Conservation (phyloP, 2,888 invertebrate genomes). For the Mechanitis messenoides region DNA sequence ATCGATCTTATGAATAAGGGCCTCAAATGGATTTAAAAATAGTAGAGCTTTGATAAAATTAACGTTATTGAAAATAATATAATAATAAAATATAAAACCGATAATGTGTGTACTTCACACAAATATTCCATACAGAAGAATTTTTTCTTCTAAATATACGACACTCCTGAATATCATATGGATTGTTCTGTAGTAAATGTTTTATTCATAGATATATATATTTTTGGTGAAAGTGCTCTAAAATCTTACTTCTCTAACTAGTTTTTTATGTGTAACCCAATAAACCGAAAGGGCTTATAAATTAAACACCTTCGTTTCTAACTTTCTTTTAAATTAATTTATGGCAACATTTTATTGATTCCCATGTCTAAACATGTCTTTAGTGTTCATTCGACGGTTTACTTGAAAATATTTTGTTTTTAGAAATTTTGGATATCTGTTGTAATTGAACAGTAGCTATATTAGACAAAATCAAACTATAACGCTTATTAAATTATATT, state of each 20-base stretch:
- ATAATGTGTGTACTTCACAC: no score
- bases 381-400: constrained; percentile 29
- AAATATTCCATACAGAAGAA: no score
- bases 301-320: constrained; percentile 47
- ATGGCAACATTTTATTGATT: constrained; percentile 42
- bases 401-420: constrained; percentile 30
- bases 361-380: constrained; percentile 31
- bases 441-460: no score
- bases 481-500: no score
- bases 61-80: no score
- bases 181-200: constrained; percentile 28
- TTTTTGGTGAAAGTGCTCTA: constrained; percentile 34
- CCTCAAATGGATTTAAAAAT: no score
- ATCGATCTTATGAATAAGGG: no score
- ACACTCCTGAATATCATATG: no score
- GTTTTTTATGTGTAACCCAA: neutral
- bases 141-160: no score
- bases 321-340: constrained; percentile 55
- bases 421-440: constrained; percentile 15
- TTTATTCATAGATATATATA: constrained; percentile 27
- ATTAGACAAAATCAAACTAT: no score
- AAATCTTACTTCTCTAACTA: neutral
- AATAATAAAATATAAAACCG: no score
- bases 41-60: no score
- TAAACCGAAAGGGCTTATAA: constrained; percentile 52